Conservation (phyloP, 2,797 vertebrate species). For the Channallabes apus region DNA sequence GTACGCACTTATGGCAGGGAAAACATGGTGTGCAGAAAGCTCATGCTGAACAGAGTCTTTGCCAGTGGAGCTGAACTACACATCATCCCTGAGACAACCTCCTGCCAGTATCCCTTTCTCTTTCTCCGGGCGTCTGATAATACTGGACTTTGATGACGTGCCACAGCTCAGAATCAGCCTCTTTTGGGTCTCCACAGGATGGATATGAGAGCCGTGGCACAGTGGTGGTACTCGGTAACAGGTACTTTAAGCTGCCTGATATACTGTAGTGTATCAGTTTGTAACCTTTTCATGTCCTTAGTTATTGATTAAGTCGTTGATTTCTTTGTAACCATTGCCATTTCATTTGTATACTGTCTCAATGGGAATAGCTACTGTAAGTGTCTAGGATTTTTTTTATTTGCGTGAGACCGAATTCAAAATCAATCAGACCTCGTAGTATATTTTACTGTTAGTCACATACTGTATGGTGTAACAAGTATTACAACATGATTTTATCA, state of each 20-base stretch:
- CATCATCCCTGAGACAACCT: constrained; percentile 35
- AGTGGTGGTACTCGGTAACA: not conserved
- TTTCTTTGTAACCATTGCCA: not conserved
- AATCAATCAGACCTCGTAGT: not conserved
- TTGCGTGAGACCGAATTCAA: not conserved
- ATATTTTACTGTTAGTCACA: too few species aligned
- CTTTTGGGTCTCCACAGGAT: constrained; percentile 11
- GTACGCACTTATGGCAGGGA: constrained; percentile 20
- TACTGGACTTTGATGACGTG: constrained; percentile 52
- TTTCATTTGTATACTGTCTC: too few species aligned
- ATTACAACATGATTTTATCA: not conserved
- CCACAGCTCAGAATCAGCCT: constrained; percentile 38
- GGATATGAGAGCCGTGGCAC: not conserved
- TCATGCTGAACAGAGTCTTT: constrained; percentile 47
- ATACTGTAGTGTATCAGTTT: not conserved
- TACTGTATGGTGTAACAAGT: too few species aligned
- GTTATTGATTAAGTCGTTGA: not conserved
- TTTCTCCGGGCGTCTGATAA: constrained; percentile 35
- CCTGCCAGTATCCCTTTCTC: constrained; percentile 32
- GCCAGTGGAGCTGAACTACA: constrained; percentile 49
- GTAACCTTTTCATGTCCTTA: not conserved
- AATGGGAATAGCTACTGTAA: too few species aligned
- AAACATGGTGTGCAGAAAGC: constrained; percentile 34
- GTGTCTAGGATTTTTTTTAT: not conserved
- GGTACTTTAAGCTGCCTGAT: not conserved